Percentiles rank a stretch among this genome's conserved stretches.
Conservation (phyloP, 2,888 invertebrate genomes). For the Agrypnus murinus region DNA sequence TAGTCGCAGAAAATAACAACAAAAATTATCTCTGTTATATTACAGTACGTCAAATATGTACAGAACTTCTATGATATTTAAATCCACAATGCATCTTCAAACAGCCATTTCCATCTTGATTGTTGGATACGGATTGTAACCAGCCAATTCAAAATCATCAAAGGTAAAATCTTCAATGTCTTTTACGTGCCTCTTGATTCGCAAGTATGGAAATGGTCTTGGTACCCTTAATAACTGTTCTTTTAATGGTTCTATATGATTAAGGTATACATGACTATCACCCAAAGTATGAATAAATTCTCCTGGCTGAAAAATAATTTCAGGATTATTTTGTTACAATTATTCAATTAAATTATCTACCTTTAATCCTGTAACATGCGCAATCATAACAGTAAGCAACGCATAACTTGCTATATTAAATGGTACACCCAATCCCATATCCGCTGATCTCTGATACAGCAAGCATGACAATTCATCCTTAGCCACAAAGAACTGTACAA, state of each 20-base stretch:
- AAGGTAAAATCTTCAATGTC: conserved; percentile 89
- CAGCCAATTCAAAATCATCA: conserved; percentile 90
- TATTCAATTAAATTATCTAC: conserved; percentile 72
- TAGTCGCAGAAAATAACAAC: too few species aligned
- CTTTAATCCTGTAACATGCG: conserved; percentile 91
- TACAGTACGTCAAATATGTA: too few species aligned
- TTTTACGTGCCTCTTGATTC: conserved; percentile 81
- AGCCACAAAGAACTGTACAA: conserved; percentile 95
- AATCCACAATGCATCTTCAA: too few species aligned
- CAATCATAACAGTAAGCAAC: conserved; percentile 94
- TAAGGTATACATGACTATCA: conserved; percentile 94
- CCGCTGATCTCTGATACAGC: conserved; percentile 96
- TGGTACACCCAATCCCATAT: conserved; percentile 97
- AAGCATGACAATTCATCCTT: conserved; percentile 90
- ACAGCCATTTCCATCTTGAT: conserved; percentile 96
- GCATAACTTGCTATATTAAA: conserved; percentile 98
- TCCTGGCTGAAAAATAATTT: conserved; percentile 77
- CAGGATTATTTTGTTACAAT: neutral
- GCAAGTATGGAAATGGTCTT: conserved; percentile 85
- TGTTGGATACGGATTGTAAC: conserved; percentile 91
- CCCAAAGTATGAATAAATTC: conserved; percentile 96
- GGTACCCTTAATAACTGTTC: conserved; percentile 87
- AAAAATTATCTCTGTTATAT: too few species aligned
- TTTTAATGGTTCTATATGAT: conserved; percentile 88
- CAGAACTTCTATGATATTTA: too few species aligned